A percentile compares a stretch with the other conserved stretches of the same genome.
These are phyloP conservation scores for Phenacoccus solenopsis DNA, from an alignment of 1,140 invertebrate genomes.

Conservation along the genomic window DNA sequence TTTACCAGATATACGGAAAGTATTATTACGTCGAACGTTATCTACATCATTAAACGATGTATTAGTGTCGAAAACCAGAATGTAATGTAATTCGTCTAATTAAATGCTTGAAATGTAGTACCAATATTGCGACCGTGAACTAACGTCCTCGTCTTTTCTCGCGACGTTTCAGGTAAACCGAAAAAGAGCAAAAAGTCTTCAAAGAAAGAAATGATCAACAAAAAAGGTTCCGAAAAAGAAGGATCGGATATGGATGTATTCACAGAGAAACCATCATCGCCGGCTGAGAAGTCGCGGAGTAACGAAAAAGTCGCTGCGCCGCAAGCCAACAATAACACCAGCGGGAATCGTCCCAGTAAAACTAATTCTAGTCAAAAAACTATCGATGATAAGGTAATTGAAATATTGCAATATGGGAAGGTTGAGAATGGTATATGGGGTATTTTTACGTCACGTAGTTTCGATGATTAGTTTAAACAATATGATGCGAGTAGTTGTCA, in stretches of 20 bases:
- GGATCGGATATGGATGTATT: conserved; percentile 41
- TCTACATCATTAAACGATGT: too few species aligned
- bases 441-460: neutral
- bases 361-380: conserved; percentile 12
- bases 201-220: conserved; percentile 35
- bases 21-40: too few species aligned
- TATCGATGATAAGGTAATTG: neutral
- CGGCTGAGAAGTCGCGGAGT: conserved; percentile 20
- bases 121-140: too few species aligned
- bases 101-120: too few species aligned
- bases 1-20: too few species aligned
- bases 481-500: neutral
- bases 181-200: conserved; percentile 33
- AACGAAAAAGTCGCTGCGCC: neutral
- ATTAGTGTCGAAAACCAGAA: too few species aligned
- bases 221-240: conserved; percentile 38
- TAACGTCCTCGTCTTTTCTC: neutral
- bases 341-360: neutral
- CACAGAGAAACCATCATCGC: conserved; percentile 30
- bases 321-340: neutral
- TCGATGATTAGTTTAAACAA: neutral
- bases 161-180: conserved; percentile 31
- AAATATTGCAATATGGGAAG: too few species aligned
- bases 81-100: too few species aligned
- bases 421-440: too few species aligned